These are phyloP conservation scores for Lasiommata megera DNA, from an alignment of 2,888 invertebrate genomes.

Conservation along the genomic window DNA sequence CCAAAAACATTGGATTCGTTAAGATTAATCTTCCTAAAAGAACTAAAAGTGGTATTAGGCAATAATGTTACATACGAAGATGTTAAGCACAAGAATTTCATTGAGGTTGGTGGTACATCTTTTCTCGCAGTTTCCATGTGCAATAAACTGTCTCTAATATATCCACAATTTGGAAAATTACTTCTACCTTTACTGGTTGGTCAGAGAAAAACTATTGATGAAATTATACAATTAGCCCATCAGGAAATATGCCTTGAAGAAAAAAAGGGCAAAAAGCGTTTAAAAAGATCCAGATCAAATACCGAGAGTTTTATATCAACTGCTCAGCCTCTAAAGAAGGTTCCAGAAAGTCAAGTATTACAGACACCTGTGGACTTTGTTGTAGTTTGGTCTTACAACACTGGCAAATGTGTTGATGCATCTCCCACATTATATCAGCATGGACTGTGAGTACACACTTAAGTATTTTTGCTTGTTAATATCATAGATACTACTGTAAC, in stretches of 20 bases:
- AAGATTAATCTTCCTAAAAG: conserved; percentile 49
- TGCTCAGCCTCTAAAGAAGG: conserved; percentile 35
- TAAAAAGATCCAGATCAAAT: conserved; percentile 43
- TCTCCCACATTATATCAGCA: conserved; percentile 82
- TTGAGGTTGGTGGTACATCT: conserved; percentile 86
- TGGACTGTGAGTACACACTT: conserved; percentile 60
- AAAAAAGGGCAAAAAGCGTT: conserved; percentile 42
- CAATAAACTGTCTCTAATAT: conserved; percentile 74
- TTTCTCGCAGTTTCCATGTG: conserved; percentile 84
- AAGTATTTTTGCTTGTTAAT: background rate
- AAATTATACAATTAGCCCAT: conserved; percentile 51
- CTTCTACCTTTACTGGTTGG: conserved; percentile 80
- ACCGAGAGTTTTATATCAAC: conserved; percentile 28
- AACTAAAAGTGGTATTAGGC: conserved; percentile 47
- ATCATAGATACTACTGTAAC: too few relatives aligned
- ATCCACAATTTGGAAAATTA: conserved; percentile 65
- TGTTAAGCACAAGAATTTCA: conserved; percentile 73
- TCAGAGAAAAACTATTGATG: conserved; percentile 60
- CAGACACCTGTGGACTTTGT: conserved; percentile 45
- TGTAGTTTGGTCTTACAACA: conserved; percentile 82
- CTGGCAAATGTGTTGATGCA: conserved; percentile 92
- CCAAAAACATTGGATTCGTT: conserved; percentile 44
- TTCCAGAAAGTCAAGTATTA: conserved; percentile 18
- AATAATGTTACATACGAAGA: conserved; percentile 52
- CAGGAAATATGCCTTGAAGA: conserved; percentile 46